Conservation (phyloP, 1,140 invertebrate genomes). For the Caenorhabditis briggsae region DNA sequence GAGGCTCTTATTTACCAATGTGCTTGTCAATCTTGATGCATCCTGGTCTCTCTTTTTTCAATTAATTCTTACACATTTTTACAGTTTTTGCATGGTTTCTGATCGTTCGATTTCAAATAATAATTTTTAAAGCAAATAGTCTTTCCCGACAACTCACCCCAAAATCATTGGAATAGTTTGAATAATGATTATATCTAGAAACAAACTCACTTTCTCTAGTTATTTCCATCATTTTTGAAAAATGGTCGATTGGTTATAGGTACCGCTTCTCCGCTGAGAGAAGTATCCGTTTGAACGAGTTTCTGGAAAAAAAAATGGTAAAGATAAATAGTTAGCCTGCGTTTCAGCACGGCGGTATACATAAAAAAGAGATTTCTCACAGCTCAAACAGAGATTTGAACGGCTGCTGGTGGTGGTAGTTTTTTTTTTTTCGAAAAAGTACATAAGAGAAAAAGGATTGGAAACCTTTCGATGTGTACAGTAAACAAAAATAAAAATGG, state of each 20-base stretch:
- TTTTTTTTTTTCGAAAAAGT: too few relatives aligned
- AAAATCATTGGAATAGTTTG: conserved; percentile 31
- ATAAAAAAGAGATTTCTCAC: conserved; percentile 12
- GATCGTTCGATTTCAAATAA: too few relatives aligned
- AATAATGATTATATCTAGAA: not conserved
- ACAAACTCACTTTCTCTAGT: conserved; percentile 47
- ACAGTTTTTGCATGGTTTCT: too few relatives aligned
- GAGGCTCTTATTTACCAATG: conserved; percentile 46
- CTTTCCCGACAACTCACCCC: conserved; percentile 14
- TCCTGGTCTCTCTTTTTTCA: not conserved
- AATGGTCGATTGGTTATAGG: conserved; percentile 26
- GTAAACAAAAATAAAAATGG: conserved; percentile 54
- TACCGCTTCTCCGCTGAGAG: conserved; percentile 51
- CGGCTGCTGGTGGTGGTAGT: not conserved
- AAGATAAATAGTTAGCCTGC: conserved; percentile 38
- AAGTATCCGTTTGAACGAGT: conserved; percentile 56
- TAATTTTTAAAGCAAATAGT: not conserved
- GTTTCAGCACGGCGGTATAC: conserved; percentile 25
- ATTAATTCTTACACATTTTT: not conserved
- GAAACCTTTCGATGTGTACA: conserved; percentile 34
- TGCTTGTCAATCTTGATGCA: conserved; percentile 40
- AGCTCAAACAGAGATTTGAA: conserved; percentile 13
- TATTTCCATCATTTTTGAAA: conserved; percentile 40
- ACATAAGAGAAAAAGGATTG: conserved; percentile 21
- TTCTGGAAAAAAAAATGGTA: conserved; percentile 37